phyloP scores from a whole-genome alignment of 2,797 vertebrate genomes.

The Pseudomugil tenellus region DNA sequence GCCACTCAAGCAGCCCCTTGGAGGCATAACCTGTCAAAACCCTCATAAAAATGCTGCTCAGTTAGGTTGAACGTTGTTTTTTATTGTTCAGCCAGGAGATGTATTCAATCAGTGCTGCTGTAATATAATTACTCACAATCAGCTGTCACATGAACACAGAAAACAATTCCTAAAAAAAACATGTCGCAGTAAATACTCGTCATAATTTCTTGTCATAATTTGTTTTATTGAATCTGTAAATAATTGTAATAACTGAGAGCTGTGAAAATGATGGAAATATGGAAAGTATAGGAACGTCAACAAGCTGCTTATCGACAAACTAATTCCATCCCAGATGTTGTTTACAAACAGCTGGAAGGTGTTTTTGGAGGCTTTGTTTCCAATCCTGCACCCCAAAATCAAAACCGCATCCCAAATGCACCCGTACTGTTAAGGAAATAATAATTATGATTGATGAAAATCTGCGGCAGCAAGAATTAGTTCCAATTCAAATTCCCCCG shows the following conservation, averaged over 20 bases:
- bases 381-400: constrained; percentile 31
- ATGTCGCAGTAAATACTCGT: neutral
- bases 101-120: constrained; percentile 28
- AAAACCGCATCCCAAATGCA: constrained; percentile 10
- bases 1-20: constrained; percentile 5
- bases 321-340: neutral
- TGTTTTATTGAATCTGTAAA: constrained; percentile 5
- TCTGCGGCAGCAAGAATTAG: constrained; percentile 52
- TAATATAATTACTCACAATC: constrained; percentile 28
- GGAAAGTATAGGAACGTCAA: constrained; percentile 13
- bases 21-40: constrained; percentile 7
- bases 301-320: constrained; percentile 5
- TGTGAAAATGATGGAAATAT: constrained; percentile 3
- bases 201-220: constrained; percentile 7
- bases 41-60: constrained; percentile 13
- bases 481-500: constrained; percentile 62
- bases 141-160: constrained; percentile 2
- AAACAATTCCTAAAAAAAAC: constrained; percentile 1
- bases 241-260: neutral
- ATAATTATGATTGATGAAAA: constrained; percentile 59
- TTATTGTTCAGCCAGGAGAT: constrained; percentile 1
- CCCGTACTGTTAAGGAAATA: constrained; percentile 34
- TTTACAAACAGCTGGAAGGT: constrained; percentile 7
- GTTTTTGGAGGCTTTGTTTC: constrained; percentile 1
- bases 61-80: neutral